phyloP scores from a whole-genome alignment of 2,888 invertebrate species.

The Caenorhabditis sinica region DNA sequence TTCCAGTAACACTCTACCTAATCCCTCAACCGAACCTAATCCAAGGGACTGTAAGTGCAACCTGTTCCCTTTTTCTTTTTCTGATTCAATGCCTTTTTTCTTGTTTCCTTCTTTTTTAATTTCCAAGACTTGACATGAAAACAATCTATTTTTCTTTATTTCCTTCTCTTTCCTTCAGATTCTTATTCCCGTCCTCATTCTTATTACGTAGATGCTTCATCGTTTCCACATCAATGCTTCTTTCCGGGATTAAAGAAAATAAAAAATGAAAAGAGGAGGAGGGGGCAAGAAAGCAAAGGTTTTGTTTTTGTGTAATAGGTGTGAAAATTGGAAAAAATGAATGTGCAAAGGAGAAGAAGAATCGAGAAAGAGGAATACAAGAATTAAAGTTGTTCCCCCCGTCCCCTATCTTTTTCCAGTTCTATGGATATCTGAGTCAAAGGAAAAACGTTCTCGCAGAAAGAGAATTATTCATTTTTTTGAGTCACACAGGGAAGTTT shows the following conservation, averaged over 20 bases:
- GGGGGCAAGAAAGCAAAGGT: constrained; percentile 1
- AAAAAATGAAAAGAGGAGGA: background rate
- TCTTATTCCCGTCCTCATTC: background rate
- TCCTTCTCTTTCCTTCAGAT: background rate
- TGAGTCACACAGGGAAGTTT: constrained; percentile 8
- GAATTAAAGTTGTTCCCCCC: constrained; percentile 1
- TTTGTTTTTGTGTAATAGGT: constrained; percentile 41
- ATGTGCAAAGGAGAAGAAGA: too few relatives aligned
- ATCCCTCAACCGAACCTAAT: background rate
- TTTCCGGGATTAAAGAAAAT: constrained; percentile 22
- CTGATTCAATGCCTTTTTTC: background rate
- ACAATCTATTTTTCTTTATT: constrained; percentile 13
- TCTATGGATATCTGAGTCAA: constrained; percentile 1
- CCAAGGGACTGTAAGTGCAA: background rate
- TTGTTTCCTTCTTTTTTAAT: background rate
- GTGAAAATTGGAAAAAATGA: constrained; percentile 4
- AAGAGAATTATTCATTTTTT: constrained; percentile 10
- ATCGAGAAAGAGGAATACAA: background rate
- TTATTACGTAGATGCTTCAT: constrained; percentile 10
- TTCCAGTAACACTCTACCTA: background rate
- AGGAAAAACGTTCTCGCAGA: background rate
- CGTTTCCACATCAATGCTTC: constrained; percentile 22
- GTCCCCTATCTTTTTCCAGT: background rate
- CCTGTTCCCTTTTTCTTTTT: background rate
- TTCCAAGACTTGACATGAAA: constrained; percentile 19